A percentile compares a stretch with the other conserved stretches of the same genome.
Conservation (phyloP, 2,888 invertebrate genomes). For the Lasiommata megera region DNA sequence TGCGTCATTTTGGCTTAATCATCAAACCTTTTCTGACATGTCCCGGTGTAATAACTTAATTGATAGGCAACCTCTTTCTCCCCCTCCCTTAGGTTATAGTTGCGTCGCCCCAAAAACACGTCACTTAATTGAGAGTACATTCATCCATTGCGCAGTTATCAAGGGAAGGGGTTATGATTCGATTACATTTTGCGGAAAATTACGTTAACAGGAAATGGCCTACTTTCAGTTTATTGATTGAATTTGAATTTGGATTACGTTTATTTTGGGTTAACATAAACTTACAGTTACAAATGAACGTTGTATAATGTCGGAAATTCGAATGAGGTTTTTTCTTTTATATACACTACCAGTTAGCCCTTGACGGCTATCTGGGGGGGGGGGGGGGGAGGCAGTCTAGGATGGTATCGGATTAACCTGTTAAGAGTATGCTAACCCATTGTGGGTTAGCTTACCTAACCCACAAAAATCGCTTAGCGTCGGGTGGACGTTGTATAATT, state of each 20-base stretch:
- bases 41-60: neutral
- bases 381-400: no score
- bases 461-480: no score
- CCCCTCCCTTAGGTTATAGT: constrained; percentile 13
- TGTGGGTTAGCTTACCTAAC: no score
- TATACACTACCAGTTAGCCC: no score
- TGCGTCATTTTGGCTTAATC: neutral
- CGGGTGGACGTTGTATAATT: no score
- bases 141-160: constrained; percentile 16
- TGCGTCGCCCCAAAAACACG: constrained; percentile 21
- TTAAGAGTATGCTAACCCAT: no score
- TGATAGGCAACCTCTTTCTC: constrained; percentile 3
- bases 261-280: neutral
- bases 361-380: no score
- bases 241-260: constrained; percentile 3
- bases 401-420: no score
- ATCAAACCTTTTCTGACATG: neutral
- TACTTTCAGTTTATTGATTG: constrained; percentile 16
- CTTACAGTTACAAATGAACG: no score
- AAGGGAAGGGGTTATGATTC: constrained; percentile 26
- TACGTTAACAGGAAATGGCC: constrained; percentile 23
- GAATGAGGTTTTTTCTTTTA: no score
- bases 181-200: constrained; percentile 22
- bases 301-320: no score
- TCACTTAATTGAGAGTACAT: constrained; percentile 22